Conservation (phyloP, 2,888 invertebrate genomes). For the Synanthedon vespiformis region DNA sequence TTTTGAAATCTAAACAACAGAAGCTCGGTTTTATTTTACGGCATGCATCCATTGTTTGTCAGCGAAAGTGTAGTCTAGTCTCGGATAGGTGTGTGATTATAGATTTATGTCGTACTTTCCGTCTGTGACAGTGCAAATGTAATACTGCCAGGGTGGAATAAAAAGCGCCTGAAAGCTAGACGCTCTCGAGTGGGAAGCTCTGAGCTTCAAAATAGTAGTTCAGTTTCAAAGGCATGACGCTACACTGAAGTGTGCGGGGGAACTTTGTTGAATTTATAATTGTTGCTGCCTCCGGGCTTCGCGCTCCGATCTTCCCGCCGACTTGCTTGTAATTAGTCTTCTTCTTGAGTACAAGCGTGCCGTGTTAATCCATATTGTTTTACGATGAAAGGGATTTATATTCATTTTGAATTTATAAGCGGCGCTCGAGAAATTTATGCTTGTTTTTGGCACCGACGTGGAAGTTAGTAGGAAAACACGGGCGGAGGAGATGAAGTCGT, state of each 20-base stretch:
- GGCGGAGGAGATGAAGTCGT: no score
- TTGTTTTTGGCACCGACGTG: neutral
- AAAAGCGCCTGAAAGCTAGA: constrained; percentile 29
- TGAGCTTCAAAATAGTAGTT: constrained; percentile 12
- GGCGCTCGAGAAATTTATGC: neutral
- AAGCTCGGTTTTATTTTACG: no score
- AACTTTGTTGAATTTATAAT: constrained; percentile 27
- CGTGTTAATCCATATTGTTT: constrained; percentile 9
- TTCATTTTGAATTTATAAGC: neutral
- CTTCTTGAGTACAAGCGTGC: constrained; percentile 6
- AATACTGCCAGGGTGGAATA: constrained; percentile 7
- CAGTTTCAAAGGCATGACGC: constrained; percentile 13
- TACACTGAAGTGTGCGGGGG: constrained; percentile 3
- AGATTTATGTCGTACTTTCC: no score
- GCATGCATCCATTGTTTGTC: no score
- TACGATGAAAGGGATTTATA: neutral
- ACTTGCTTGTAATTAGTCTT: constrained; percentile 15
- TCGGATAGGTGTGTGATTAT: no score
- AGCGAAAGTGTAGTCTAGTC: no score
- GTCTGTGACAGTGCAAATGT: neutral
- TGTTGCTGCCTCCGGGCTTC: constrained; percentile 15
- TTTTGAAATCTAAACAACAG: no score
- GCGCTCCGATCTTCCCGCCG: constrained; percentile 7
- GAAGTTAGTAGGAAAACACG: no score
- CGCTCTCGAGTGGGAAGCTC: constrained; percentile 22